phyloP scores from a whole-genome alignment of 2,113 vertebrate species.

The Monopterus albus region DNA sequence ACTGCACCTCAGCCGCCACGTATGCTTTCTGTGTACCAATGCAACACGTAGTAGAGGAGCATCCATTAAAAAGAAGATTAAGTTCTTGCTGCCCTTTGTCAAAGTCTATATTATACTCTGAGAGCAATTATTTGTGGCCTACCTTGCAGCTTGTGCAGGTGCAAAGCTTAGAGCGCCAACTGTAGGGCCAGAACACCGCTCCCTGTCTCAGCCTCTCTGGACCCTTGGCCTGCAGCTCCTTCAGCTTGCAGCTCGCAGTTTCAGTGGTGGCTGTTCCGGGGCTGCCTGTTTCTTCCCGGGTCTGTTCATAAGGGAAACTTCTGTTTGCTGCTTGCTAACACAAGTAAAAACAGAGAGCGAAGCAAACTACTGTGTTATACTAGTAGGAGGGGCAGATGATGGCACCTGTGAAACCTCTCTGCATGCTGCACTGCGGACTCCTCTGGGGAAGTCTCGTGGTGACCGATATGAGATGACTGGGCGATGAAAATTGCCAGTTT shows the following conservation, averaged over 20 bases:
- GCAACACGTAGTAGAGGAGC: background rate
- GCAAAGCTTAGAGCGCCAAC: slow-evolving; percentile 92
- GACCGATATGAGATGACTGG: slow-evolving; percentile 30
- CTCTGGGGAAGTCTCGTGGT: slow-evolving; percentile 24
- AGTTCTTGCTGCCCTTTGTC: background rate
- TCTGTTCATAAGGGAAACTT: slow-evolving; percentile 66
- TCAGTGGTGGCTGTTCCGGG: slow-evolving; percentile 9
- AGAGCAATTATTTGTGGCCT: slow-evolving; percentile 7
- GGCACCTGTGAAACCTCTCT: slow-evolving; percentile 9
- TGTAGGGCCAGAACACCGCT: slow-evolving; percentile 91
- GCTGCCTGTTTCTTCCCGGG: slow-evolving; percentile 45
- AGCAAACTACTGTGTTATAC: background rate
- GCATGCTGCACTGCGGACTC: slow-evolving; percentile 20
- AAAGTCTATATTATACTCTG: background rate
- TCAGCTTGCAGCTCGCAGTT: slow-evolving; percentile 79
- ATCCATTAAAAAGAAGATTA: background rate
- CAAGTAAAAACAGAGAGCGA: background rate
- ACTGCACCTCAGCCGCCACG: slow-evolving; percentile 87
- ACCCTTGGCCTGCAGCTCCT: slow-evolving; percentile 78
- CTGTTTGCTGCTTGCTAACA: slow-evolving; percentile 49
- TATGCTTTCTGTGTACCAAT: slow-evolving; percentile 87
- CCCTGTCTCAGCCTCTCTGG: slow-evolving; percentile 73
- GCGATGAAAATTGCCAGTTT: slow-evolving; percentile 65
- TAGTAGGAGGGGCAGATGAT: background rate
- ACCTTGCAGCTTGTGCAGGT: slow-evolving; percentile 91